Conservation (phyloP, 1,140 invertebrate species). For the Diabrotica virgifera region DNA sequence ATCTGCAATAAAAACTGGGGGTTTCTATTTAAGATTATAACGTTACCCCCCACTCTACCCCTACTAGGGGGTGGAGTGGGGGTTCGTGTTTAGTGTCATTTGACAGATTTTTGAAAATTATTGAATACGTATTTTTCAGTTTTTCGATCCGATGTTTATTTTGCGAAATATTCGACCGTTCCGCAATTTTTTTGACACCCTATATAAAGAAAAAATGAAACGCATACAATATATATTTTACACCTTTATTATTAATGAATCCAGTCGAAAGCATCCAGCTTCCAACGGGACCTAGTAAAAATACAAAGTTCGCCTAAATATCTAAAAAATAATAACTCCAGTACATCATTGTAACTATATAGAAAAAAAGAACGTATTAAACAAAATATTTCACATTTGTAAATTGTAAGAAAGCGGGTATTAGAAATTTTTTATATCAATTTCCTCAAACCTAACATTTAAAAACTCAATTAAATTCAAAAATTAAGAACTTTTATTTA, state of each 20-base stretch:
- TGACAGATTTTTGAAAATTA: no score
- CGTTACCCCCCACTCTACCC: no score
- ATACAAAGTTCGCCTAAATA: conserved; percentile 11
- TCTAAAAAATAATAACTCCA: conserved; percentile 14
- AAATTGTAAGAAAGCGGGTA: background rate
- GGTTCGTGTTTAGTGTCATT: no score
- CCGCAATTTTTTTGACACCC: no score
- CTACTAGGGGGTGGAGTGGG: no score
- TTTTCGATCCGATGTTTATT: no score
- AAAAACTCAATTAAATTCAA: background rate
- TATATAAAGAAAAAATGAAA: no score
- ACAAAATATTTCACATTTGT: background rate
- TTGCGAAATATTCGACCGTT: no score
- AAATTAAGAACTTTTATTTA: conserved; percentile 15
- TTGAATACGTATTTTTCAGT: no score
- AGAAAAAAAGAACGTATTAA: background rate
- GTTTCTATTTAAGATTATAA: no score
- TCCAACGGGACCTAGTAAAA: conserved; percentile 1
- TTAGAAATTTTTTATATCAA: background rate
- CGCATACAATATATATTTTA: background rate
- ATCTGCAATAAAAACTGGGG: no score
- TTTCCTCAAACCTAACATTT: background rate
- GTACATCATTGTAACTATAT: conserved; percentile 7
- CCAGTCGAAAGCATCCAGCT: background rate
- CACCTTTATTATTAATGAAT: conserved; percentile 11